Percentiles rank a stretch among this genome's conserved stretches.
phyloP scores from a whole-genome alignment of 2,888 invertebrate species.

The Gisinianus flammeolus region DNA sequence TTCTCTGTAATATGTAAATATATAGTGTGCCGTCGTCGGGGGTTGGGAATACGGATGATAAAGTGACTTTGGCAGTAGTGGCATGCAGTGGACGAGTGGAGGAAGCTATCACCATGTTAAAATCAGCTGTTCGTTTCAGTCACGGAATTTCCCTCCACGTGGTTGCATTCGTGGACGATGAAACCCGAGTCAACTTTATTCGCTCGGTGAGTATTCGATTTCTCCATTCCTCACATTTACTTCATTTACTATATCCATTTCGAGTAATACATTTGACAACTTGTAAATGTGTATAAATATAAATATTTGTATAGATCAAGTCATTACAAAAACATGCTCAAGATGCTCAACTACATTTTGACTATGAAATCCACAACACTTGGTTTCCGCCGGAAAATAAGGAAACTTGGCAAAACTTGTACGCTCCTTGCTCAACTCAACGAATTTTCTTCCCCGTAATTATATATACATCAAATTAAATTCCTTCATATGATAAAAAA shows the following conservation, averaged over 20 bases:
- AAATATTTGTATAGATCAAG: conserved; percentile 30
- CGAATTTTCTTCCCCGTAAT: conserved; percentile 89
- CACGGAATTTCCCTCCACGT: conserved; percentile 22
- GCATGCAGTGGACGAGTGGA: conserved; percentile 15
- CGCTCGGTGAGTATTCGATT: background rate
- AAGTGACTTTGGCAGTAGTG: conserved; percentile 1
- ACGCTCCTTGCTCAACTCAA: conserved; percentile 94
- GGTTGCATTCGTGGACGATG: conserved; percentile 21
- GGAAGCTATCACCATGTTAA: conserved; percentile 32
- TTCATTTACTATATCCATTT: too few species aligned
- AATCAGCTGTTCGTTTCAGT: conserved; percentile 30
- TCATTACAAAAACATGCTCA: conserved; percentile 15
- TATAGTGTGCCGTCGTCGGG: background rate
- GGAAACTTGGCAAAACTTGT: conserved; percentile 84
- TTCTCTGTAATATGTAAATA: background rate
- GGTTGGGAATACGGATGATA: background rate
- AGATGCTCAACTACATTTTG: conserved; percentile 66
- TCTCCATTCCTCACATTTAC: too few species aligned
- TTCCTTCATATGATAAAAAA: too few species aligned
- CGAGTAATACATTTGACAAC: too few species aligned
- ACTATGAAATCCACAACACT: conserved; percentile 76
- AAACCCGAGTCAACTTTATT: background rate
- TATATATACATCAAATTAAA: conserved; percentile 51
- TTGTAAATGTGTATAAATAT: too few species aligned
- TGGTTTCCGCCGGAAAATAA: conserved; percentile 76